Conservation (phyloP, 2,888 invertebrate genomes). For the Autographa pulchrina region DNA sequence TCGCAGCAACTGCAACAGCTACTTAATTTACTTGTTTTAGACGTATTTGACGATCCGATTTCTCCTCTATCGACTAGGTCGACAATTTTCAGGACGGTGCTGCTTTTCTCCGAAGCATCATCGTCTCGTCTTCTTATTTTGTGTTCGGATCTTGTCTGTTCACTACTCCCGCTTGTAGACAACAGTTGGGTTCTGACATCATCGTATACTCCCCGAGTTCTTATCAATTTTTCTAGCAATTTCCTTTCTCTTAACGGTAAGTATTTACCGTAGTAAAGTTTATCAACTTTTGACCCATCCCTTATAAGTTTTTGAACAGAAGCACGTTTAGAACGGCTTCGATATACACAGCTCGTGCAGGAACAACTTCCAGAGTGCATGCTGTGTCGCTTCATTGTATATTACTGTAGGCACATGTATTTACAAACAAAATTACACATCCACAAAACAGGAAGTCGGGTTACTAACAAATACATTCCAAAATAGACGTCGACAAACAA, state of each 20-base stretch:
- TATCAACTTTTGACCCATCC: constrained; percentile 63
- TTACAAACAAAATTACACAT: constrained; percentile 23
- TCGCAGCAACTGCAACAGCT: constrained; percentile 69
- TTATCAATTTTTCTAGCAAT: constrained; percentile 69
- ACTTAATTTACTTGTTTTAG: constrained; percentile 53
- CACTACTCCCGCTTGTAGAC: constrained; percentile 59
- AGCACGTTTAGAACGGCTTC: constrained; percentile 41
- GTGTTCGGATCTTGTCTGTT: constrained; percentile 40
- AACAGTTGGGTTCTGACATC: constrained; percentile 68
- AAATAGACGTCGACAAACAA: constrained; percentile 24
- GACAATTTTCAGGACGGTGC: constrained; percentile 60
- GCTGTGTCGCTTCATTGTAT: constrained; percentile 38
- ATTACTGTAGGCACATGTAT: constrained; percentile 18
- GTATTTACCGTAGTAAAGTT: constrained; percentile 67
- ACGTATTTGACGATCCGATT: constrained; percentile 54
- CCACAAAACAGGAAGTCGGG: constrained; percentile 25
- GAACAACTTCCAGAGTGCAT: constrained; percentile 56
- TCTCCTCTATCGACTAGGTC: constrained; percentile 68
- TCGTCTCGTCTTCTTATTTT: constrained; percentile 39
- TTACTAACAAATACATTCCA: constrained; percentile 37
- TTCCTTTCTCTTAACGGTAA: constrained; percentile 70
- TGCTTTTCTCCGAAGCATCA: constrained; percentile 49
- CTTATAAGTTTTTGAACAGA: constrained; percentile 46
- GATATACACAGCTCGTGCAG: constrained; percentile 63
- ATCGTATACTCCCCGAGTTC: constrained; percentile 71